Percentiles rank a stretch among this genome's conserved stretches.
Evolutionary conservation across 2,888 invertebrate genomes (phyloP).

Genomic region (Mythimna vitellina): DNA sequence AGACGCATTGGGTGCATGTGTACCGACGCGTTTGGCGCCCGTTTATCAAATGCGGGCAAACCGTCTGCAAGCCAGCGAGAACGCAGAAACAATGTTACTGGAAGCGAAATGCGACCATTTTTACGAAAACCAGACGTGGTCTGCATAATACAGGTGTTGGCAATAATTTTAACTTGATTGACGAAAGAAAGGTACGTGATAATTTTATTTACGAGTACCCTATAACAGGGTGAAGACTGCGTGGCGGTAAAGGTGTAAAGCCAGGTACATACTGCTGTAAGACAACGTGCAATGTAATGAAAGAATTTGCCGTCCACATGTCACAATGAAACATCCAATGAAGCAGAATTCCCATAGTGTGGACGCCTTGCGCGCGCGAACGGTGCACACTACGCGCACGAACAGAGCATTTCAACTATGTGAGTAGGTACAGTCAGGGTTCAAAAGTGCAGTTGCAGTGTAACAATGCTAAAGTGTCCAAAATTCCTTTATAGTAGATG

Average conservation of each 20-base stretch:
- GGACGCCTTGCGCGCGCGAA: too few relatives aligned
- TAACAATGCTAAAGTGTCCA: too few relatives aligned
- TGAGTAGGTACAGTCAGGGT: too few relatives aligned
- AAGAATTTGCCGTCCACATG: too few relatives aligned
- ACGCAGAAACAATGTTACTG: conserved; percentile 55
- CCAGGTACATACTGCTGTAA: too few relatives aligned
- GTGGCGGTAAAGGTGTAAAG: conserved; percentile 49
- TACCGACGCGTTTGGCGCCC: conserved; percentile 58
- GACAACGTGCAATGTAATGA: too few relatives aligned
- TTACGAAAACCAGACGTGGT: conserved; percentile 49
- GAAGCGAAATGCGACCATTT: conserved; percentile 53
- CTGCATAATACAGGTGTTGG: conserved; percentile 53
- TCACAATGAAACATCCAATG: too few relatives aligned
- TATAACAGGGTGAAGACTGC: conserved; percentile 57
- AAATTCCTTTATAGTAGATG: too few relatives aligned
- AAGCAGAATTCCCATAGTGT: too few relatives aligned
- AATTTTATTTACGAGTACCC: conserved; percentile 51
- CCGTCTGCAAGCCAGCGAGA: conserved; percentile 44
- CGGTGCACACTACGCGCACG: too few relatives aligned
- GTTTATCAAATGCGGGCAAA: conserved; percentile 69
- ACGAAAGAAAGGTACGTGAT: conserved; percentile 62
- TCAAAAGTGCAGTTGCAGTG: too few relatives aligned
- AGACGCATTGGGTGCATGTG: conserved; percentile 57
- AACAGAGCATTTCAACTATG: too few relatives aligned
- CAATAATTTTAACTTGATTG: conserved; percentile 60